Conservation (phyloP, 2,113 vertebrate genomes). For the Amphilophus citrinellus region DNA sequence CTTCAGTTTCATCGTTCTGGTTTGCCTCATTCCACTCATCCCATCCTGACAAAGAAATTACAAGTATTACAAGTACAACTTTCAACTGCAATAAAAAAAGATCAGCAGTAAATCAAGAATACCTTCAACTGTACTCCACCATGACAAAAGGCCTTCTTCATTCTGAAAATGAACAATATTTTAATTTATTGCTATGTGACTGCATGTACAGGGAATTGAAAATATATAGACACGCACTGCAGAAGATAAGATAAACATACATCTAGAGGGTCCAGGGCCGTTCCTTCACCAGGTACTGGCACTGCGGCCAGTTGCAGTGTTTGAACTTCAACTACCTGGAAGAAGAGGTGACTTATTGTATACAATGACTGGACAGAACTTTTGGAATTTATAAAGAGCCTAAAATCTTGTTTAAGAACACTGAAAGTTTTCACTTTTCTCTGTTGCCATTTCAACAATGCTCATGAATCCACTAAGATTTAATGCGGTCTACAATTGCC, state of each 20-base stretch:
- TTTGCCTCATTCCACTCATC: conserved; percentile 73
- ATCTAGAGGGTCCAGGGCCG: conserved; percentile 47
- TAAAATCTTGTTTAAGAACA: background rate
- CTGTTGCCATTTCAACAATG: background rate
- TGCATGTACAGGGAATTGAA: background rate
- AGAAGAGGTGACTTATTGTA: background rate
- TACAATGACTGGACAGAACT: background rate
- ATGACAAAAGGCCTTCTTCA: conserved; percentile 72
- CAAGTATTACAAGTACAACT: background rate
- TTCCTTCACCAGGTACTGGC: conserved; percentile 29
- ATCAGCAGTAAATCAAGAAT: background rate
- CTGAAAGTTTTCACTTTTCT: background rate
- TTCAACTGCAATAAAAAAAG: background rate
- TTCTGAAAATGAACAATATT: conserved; percentile 56
- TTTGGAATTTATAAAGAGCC: background rate
- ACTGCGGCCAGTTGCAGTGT: conserved; percentile 57
- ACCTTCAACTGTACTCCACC: conserved; percentile 81
- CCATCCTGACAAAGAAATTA: conserved; percentile 68
- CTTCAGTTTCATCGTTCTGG: conserved; percentile 64
- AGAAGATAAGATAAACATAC: conserved; percentile 20
- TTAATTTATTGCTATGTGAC: background rate
- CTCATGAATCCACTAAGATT: background rate
- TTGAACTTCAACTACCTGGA: conserved; percentile 50
- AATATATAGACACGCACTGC: accelerated
- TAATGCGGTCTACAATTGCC: background rate